Base-by-base conservation (phyloP, 2,888 invertebrate genomes). In the Mythimna impura region DNA sequence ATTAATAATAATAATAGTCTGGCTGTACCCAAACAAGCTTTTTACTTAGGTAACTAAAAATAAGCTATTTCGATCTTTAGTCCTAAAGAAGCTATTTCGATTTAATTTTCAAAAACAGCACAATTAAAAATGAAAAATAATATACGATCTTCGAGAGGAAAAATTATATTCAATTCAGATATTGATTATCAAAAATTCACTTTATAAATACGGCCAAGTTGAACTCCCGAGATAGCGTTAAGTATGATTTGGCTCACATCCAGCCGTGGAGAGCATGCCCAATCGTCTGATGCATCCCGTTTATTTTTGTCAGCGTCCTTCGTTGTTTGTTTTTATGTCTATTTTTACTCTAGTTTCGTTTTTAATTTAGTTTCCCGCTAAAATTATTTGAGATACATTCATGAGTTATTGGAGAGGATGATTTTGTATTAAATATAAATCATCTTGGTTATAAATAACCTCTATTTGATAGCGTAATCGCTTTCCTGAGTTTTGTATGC, bases 301-400 rank as follows among this genome's bases (percentile, higher is more conserved):
- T 90, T 94, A 94, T 94, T 95, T 93, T 89, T 83, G 92, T 90
- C 87, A 81, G 81, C 90, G 94, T 93, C 94, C 94, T 94, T 94
- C 93, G 88, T 87, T 87, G 88, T 93, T 92, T 92, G 90, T 93
- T 92, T 91, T 92, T 87, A 88, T 91, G 83, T 90, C 88, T 93
- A 93, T 93, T 91, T 92, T 89, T 91, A 89, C 89, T 90, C 86
- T 87, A 78, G 86, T 90, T 89, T 90, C 76, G 76, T 88, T 91
- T 88, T 82, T 84, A 82, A 77, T 81, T 82, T 85, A 75, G 79
- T 82, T 76, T 78, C 69, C 66, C 72, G 82, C 75, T 71, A 70
- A 75, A 84, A 78, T 72, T 70, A 72, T 81, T 82, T 73, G 65
- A 68, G 66, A 73, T 77, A 78, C 78, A 83, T 86, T 82, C 80